Conservation (phyloP, 2,113 vertebrate species). For the Mandrillus leucophaeus region DNA sequence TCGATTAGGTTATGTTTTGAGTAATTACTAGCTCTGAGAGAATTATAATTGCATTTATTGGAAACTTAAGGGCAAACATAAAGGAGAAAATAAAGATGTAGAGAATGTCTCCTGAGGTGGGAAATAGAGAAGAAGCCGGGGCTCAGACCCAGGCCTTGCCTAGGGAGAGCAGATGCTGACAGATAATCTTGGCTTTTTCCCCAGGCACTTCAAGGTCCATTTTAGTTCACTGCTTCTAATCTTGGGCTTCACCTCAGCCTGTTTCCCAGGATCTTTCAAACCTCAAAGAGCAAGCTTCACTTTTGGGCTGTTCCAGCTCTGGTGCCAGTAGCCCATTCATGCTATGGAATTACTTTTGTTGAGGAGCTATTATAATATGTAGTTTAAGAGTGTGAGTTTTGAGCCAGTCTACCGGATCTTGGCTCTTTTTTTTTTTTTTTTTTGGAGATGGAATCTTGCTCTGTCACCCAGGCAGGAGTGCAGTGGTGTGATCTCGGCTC, state of each 20-base stretch:
- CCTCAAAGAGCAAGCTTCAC: neutral
- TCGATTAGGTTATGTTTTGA: neutral
- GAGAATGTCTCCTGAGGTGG: neutral
- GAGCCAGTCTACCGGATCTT: neutral
- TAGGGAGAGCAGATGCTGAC: neutral
- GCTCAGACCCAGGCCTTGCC: neutral
- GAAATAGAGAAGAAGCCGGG: neutral
- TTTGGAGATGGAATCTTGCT: no score
- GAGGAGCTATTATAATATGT: neutral
- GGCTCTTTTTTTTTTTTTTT: neutral
- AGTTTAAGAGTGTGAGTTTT: neutral
- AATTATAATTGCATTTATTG: slow-evolving; percentile 23
- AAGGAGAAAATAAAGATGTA: neutral
- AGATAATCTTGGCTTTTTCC: neutral
- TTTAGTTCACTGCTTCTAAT: neutral
- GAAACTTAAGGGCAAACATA: neutral
- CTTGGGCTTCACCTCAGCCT: neutral
- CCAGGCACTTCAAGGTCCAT: neutral
- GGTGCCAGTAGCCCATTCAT: neutral
- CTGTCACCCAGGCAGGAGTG: no score
- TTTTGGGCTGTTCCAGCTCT: neutral
- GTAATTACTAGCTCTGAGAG: neutral
- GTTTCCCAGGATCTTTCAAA: neutral
- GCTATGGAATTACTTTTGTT: neutral
- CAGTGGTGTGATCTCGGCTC: no score